A percentile compares a stretch with the other conserved stretches of the same genome.
phyloP scores from a whole-genome alignment of 2,888 invertebrate species.

The Microctonus hyperodae region DNA sequence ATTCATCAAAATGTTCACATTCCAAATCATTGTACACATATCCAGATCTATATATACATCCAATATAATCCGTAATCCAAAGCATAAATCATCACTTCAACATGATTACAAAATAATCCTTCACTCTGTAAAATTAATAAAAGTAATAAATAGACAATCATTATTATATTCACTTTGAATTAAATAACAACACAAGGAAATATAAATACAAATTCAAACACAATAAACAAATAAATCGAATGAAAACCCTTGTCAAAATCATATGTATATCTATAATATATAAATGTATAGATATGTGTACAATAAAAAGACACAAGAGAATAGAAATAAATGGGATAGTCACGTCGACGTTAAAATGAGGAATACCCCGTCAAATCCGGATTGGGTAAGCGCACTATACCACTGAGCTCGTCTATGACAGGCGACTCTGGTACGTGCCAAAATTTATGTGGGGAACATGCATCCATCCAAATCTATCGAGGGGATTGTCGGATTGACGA shows the following conservation, averaged over 20 bases:
- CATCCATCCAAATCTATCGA: constrained; percentile 50
- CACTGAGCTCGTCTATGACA: constrained; percentile 44
- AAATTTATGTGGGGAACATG: constrained; percentile 54
- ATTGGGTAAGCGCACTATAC: constrained; percentile 34
- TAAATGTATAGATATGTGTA: constrained; percentile 6
- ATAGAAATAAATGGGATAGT: constrained; percentile 33
- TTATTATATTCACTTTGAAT: not conserved
- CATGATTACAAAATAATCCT: too few species aligned
- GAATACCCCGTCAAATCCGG: constrained; percentile 43
- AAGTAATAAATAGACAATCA: too few species aligned
- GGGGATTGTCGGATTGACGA: constrained; percentile 24
- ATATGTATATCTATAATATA: not conserved
- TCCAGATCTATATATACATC: not conserved
- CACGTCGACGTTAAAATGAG: constrained; percentile 45
- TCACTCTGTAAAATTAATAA: too few species aligned
- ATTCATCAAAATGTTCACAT: not conserved
- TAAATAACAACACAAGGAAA: not conserved
- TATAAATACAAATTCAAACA: not conserved
- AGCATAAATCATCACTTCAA: too few species aligned
- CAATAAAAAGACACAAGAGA: constrained; percentile 34
- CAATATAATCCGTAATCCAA: too few species aligned
- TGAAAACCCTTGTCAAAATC: not conserved
- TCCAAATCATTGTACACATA: not conserved
- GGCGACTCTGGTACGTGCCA: constrained; percentile 46
- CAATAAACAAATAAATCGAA: not conserved